Percentiles rank a stretch among this genome's conserved stretches.
phyloP scores from a whole-genome alignment of 2,888 invertebrate species.

The Stramonita haemastoma region DNA sequence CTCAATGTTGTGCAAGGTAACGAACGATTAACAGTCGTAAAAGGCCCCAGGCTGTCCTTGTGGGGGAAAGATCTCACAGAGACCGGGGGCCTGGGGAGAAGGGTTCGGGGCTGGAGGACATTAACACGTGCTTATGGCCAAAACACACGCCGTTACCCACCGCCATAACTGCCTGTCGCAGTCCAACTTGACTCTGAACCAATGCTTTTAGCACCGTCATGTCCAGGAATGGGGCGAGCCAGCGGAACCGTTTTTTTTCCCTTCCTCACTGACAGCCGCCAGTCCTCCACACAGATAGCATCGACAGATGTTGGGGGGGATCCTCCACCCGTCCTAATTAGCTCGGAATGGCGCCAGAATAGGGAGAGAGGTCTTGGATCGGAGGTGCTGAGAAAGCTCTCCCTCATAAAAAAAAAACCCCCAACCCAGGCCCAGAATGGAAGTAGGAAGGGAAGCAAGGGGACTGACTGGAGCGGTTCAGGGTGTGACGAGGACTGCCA shows the following conservation, averaged over 20 bases:
- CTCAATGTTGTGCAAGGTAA: slow-evolving; percentile 27
- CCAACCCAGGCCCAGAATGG: too few species aligned
- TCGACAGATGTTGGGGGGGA: not conserved
- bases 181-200: too few species aligned
- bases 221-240: too few species aligned
- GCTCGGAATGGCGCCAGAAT: too few species aligned
- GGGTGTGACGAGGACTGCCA: not conserved
- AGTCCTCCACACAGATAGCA: not conserved
- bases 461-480: not conserved
- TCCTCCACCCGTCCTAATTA: not conserved
- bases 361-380: not conserved
- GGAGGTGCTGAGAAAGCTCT: not conserved
- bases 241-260: too few species aligned
- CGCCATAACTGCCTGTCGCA: too few species aligned
- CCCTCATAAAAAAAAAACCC: not conserved
- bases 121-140: too few species aligned
- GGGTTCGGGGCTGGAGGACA: not conserved
- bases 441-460: not conserved
- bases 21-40: slow-evolving; percentile 17
- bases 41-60: not conserved
- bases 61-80: not conserved
- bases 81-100: not conserved
- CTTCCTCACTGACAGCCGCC: too few species aligned
- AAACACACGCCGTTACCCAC: too few species aligned
- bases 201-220: too few species aligned